These are phyloP conservation scores for Pogonophryne albipinna DNA, from an alignment of 2,797 vertebrate genomes.

Conservation along the genomic window DNA sequence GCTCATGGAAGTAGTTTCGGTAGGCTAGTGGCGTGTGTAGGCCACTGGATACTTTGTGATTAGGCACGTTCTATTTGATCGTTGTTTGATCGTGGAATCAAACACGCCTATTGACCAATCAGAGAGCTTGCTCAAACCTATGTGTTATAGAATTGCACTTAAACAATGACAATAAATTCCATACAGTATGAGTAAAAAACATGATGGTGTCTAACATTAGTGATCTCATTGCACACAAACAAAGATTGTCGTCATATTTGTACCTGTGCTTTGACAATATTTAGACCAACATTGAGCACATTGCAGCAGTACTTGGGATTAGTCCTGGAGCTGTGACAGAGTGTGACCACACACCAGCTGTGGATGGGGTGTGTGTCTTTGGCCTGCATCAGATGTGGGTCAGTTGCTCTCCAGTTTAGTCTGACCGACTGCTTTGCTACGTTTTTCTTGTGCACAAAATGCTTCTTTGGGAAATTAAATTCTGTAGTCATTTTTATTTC, in stretches of 20 bases:
- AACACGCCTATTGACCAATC: too few species aligned
- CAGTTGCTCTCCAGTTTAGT: constrained; percentile 39
- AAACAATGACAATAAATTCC: not conserved
- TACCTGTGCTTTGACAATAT: not conserved
- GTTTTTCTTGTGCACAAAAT: not conserved
- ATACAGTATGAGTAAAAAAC: not conserved
- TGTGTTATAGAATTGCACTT: too few species aligned
- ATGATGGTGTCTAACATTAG: not conserved
- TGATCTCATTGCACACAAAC: not conserved
- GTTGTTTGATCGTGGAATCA: too few species aligned
- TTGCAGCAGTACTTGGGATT: not conserved
- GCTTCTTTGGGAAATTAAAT: not conserved
- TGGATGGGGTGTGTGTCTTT: constrained; percentile 34
- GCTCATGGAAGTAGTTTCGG: too few species aligned
- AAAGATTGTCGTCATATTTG: not conserved
- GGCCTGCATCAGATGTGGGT: constrained; percentile 49
- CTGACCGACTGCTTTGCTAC: not conserved
- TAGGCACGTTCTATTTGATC: too few species aligned
- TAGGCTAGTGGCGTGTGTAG: too few species aligned
- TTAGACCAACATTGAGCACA: not conserved
- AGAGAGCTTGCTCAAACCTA: too few species aligned
- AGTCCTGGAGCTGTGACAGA: constrained; percentile 5
- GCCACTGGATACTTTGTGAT: too few species aligned
- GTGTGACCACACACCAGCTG: constrained; percentile 55
- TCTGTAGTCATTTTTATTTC: not conserved